These are phyloP conservation scores for Latrodectus hesperus DNA, from an alignment of 2,888 invertebrate genomes.

Conservation along the genomic window DNA sequence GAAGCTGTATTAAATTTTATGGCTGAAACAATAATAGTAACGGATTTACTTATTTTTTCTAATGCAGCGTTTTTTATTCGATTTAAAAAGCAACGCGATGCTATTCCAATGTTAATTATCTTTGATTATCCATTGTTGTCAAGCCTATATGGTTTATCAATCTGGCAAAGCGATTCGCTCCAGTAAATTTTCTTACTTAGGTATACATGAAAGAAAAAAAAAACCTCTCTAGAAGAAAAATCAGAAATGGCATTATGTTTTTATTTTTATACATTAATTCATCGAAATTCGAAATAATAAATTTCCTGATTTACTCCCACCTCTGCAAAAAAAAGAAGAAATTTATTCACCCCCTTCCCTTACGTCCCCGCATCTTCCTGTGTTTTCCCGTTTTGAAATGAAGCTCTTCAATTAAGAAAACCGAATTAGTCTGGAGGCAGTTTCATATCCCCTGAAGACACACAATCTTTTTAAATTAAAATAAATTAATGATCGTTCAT, in stretches of 20 bases:
- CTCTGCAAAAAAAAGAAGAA: conserved; percentile 25
- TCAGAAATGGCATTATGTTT: conserved; percentile 12
- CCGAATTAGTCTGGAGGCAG: conserved; percentile 58
- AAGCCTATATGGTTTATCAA: conserved; percentile 65
- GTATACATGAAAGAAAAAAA: neutral
- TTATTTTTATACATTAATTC: conserved; percentile 53
- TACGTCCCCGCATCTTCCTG: conserved; percentile 14
- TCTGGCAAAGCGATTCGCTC: conserved; percentile 41
- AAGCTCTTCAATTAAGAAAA: conserved; percentile 68
- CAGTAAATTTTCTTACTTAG: conserved; percentile 28
- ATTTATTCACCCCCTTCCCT: conserved; percentile 16
- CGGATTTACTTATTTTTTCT: conserved; percentile 53
- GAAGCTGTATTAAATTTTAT: conserved; percentile 58
- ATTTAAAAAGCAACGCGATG: conserved; percentile 35
- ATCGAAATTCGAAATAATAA: conserved; percentile 68
- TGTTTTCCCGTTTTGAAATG: conserved; percentile 59
- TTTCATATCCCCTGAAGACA: conserved; percentile 29
- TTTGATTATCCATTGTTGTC: conserved; percentile 59
- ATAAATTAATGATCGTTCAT: conserved; percentile 68
- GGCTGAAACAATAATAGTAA: conserved; percentile 37
- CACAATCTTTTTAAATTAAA: conserved; percentile 64
- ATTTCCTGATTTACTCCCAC: conserved; percentile 54
- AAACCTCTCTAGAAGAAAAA: conserved; percentile 7
- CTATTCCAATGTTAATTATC: conserved; percentile 66
- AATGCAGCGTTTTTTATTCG: conserved; percentile 38